These are phyloP conservation scores for Mus spretus DNA, from an alignment of 2,797 vertebrate species.

Conservation along the genomic window DNA sequence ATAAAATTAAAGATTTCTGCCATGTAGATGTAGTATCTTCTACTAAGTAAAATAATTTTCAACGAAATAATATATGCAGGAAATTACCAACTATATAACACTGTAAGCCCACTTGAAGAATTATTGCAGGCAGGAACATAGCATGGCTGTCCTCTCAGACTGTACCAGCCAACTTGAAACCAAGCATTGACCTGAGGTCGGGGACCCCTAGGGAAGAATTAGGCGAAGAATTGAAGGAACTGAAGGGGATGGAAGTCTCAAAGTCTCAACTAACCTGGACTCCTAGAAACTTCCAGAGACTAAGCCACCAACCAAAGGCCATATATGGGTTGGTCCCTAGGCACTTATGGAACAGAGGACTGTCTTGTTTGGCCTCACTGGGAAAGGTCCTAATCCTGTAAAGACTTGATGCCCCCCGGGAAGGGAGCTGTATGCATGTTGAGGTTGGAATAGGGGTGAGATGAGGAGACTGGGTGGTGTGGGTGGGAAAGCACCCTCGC, in stretches of 20 bases:
- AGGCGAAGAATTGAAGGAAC: not conserved
- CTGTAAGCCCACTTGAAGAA: not conserved
- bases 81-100: not conserved
- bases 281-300: not conserved
- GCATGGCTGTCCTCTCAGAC: not conserved
- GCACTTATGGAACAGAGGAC: not conserved
- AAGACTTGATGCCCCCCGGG: not conserved
- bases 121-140: not conserved
- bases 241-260: not conserved
- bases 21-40: not conserved
- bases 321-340: not conserved
- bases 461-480: not conserved
- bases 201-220: not conserved
- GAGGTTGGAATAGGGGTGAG: no score
- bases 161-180: not conserved
- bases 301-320: no score
- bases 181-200: not conserved
- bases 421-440: not conserved
- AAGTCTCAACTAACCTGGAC: not conserved
- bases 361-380: not conserved
- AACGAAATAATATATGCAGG: no score
- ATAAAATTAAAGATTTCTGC: not conserved
- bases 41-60: not conserved
- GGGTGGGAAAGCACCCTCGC: not conserved
- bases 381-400: not conserved